Base-by-base conservation (phyloP, 2,113 vertebrate species). In the Ceyx margarethae region DNA sequence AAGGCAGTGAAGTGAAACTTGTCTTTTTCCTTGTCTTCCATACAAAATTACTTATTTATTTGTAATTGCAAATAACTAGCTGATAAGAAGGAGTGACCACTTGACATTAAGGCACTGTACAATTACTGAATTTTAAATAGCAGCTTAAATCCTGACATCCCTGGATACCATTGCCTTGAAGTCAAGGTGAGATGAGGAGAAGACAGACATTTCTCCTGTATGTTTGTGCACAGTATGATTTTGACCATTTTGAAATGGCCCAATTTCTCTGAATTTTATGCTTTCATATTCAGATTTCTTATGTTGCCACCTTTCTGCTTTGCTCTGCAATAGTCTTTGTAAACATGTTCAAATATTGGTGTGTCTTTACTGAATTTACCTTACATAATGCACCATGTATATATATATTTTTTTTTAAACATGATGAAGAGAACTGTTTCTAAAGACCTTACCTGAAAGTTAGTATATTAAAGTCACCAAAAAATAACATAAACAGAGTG, bases 171-270 rank as follows among this genome's bases (percentile, higher is more conserved):
- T 37, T 60, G 58, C 21, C 58, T 31, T 68, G 37, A 57, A 68
- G 20, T 25, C 18, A 4, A 3, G 2, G 10, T 5, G 15, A 16
- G 4, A 4, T 7, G 2, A 3, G 22, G 5, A 20, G 31, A 45
- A 15, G 40, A 68, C 19, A 93, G 26, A 19, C 10, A 37, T 31
- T 83, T 2, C 5, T 45, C 22, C 51, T 67, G 15, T 22, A 6
- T 0, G 0, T 16, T 54, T 71, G 5, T 56, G 53, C 19, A 42
- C 28, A 31, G 19, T 15, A 46, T 13, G 20, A 5, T 50, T 73
- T 54, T 78, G 53, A 68, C 18, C n/a, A 78, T 56, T 75, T 16
- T 21, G 6, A 62, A 87, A 69, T 61, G 10, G 4, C 13, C 42
- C 8, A 3, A 22, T 77, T 86, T 58, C 33, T 86, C 61, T 48